A percentile compares a stretch with the other conserved stretches of the same genome.
Evolutionary conservation across 2,888 invertebrate species (phyloP).

Genomic region (Mythimna lalbum): DNA sequence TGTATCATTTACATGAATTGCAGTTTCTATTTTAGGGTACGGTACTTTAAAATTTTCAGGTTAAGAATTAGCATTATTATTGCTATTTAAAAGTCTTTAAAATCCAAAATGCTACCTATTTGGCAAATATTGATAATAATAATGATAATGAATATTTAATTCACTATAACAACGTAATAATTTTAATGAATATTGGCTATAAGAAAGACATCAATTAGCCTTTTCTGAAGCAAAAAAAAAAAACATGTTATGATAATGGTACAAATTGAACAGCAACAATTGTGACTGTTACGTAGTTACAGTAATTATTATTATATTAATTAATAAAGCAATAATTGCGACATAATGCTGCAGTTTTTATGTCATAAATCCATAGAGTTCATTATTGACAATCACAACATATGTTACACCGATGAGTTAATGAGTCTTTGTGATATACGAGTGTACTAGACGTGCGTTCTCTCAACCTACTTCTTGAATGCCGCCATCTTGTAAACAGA

Average conservation of each 20-base stretch:
- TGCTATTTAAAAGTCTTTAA: background rate
- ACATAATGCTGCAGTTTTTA: constrained; percentile 46
- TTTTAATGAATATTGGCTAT: constrained; percentile 10
- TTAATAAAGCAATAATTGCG: constrained; percentile 41
- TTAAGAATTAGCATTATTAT: background rate
- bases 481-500: constrained; percentile 78
- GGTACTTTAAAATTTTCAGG: background rate
- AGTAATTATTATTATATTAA: constrained; percentile 31
- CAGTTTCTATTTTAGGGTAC: background rate
- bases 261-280: constrained; percentile 24
- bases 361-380: constrained; percentile 59
- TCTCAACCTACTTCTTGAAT: constrained; percentile 90
- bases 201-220: background rate
- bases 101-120: background rate
- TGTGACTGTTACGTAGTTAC: constrained; percentile 20
- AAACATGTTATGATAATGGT: constrained; percentile 26
- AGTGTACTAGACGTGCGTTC: constrained; percentile 87
- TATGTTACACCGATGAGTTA: constrained; percentile 80
- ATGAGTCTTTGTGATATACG: constrained; percentile 88
- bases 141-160: background rate
- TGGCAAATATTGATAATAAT: too few relatives aligned
- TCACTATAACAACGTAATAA: background rate
- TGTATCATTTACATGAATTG: constrained; percentile 7
- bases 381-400: constrained; percentile 67
- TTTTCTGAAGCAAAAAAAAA: constrained; percentile 18